A percentile compares a stretch with the other conserved stretches of the same genome.
Evolutionary conservation across 2,888 invertebrate genomes (phyloP).

Genomic region (Gastrophysa polygoni): DNA sequence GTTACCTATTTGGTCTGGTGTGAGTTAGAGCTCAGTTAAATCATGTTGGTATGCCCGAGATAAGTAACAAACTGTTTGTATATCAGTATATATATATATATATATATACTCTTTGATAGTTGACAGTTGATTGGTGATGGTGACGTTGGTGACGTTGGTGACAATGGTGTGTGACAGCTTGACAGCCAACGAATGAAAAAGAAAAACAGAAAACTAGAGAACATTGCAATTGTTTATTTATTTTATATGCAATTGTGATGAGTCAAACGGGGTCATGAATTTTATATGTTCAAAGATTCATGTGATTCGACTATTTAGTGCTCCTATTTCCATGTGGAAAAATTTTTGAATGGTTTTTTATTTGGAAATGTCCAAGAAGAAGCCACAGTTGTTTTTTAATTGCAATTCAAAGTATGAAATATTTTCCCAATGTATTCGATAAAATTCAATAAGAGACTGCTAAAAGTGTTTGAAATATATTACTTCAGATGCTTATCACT

Average conservation of each 20-base stretch:
- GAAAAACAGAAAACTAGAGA: no score
- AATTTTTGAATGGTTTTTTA: neutral
- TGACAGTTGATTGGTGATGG: no score
- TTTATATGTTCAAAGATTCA: neutral
- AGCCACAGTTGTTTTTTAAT: neutral
- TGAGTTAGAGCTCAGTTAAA: no score
- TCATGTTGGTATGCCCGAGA: no score
- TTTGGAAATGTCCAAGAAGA: neutral
- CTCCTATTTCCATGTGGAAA: neutral
- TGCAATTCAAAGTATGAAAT: neutral
- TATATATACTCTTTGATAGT: no score
- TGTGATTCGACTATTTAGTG: neutral
- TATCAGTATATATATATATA: no score
- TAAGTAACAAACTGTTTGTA: no score
- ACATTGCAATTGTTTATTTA: neutral
- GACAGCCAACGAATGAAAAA: no score
- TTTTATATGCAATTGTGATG: neutral
- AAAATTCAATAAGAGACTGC: neutral
- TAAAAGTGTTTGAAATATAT: neutral
- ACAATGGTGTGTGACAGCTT: no score
- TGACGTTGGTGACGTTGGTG: no score
- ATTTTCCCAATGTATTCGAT: constrained; percentile 8
- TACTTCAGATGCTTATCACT: neutral
- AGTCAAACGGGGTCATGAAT: neutral
- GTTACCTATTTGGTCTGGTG: no score